phyloP scores from a whole-genome alignment of 1,140 invertebrate genomes.

The Thaumatotibia leucotreta region DNA sequence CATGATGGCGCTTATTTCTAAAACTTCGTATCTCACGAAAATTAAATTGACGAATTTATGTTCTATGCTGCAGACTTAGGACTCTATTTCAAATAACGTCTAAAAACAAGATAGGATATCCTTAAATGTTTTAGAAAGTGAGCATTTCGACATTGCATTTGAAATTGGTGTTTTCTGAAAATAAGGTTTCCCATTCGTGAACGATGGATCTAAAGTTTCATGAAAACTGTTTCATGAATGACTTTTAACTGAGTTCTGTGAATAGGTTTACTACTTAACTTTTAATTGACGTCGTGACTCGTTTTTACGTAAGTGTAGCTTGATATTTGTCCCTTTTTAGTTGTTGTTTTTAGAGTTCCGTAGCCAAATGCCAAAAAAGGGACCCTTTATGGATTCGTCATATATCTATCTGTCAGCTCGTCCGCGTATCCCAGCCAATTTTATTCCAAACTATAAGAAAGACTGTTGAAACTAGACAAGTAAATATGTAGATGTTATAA shows the following conservation, averaged over 20 bases:
- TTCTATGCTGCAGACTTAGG: background rate
- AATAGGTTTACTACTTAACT: background rate
- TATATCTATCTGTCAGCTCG: too few species aligned
- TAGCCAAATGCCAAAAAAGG: too few species aligned
- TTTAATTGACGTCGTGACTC: background rate
- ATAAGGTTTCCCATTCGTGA: background rate
- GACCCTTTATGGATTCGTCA: too few species aligned
- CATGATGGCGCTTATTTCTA: background rate
- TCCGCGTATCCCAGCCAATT: too few species aligned
- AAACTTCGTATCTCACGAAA: background rate
- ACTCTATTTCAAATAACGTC: background rate
- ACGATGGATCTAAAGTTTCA: background rate
- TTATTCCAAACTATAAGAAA: too few species aligned
- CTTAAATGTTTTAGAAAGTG: background rate
- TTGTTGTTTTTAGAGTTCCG: too few species aligned
- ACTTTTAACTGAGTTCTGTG: background rate
- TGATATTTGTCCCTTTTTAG: too few species aligned
- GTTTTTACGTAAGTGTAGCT: background rate
- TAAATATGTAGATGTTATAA: too few species aligned
- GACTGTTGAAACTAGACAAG: too few species aligned
- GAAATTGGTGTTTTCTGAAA: background rate
- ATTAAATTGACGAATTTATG: background rate
- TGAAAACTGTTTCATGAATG: background rate
- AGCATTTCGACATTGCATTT: background rate
- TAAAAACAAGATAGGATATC: background rate